Conservation (phyloP, 2,888 invertebrate species). For the Leptinotarsa juncta region DNA sequence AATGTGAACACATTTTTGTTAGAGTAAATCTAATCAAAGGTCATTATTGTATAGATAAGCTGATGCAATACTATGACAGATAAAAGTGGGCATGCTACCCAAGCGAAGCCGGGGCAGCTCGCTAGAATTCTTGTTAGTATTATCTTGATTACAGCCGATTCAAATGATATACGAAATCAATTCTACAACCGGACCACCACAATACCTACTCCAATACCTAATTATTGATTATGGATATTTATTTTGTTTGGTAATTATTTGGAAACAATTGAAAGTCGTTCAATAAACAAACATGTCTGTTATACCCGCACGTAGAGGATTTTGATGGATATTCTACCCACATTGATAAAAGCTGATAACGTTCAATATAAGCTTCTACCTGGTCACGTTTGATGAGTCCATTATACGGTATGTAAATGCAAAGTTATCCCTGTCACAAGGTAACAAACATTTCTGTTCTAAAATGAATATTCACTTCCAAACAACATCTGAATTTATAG, state of each 20-base stretch:
- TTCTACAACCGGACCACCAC: too few relatives aligned
- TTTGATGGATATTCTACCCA: slow-evolving; percentile 17
- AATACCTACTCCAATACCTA: background rate
- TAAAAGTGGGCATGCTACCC: too few relatives aligned
- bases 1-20: too few relatives aligned
- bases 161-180: too few relatives aligned
- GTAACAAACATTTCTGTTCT: background rate
- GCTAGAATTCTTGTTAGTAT: too few relatives aligned
- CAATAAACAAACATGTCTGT: slow-evolving; percentile 11
- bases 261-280: slow-evolving; percentile 3
- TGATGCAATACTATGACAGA: too few relatives aligned
- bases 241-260: background rate
- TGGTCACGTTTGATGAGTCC: slow-evolving; percentile 7
- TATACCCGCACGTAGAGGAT: slow-evolving; percentile 1
- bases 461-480: too few relatives aligned
- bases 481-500: too few relatives aligned
- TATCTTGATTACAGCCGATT: too few relatives aligned
- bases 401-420: background rate
- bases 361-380: background rate
- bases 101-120: too few relatives aligned
- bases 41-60: too few relatives aligned
- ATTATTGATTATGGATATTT: background rate
- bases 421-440: background rate
- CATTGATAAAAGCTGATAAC: slow-evolving; percentile 15
- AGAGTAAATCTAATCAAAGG: too few relatives aligned